A percentile compares a stretch with the other conserved stretches of the same genome.
Conservation (phyloP, 2,797 vertebrate species). For the Decapterus maruadsi region DNA sequence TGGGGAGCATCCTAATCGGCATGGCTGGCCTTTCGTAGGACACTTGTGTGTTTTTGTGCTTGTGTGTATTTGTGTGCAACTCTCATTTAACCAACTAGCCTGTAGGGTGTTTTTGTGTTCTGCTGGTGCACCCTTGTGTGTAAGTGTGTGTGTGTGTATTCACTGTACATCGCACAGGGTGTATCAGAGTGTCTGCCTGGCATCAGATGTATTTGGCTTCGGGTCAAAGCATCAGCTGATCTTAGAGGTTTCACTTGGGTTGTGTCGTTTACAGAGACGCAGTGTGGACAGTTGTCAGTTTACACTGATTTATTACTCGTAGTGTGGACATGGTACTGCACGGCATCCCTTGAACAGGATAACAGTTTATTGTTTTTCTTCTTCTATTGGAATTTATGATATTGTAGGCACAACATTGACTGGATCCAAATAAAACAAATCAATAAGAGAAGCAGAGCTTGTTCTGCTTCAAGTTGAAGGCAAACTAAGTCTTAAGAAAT, state of each 20-base stretch:
- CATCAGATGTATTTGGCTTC: constrained; percentile 4
- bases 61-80: neutral
- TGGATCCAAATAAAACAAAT: constrained; percentile 21
- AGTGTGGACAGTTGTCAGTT: constrained; percentile 51
- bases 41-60: constrained; percentile 9
- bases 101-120: constrained; percentile 17
- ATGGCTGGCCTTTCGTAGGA: constrained; percentile 24
- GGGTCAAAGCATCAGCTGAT: constrained; percentile 37
- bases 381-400: constrained; percentile 40
- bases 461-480: neutral
- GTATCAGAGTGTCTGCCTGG: neutral
- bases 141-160: constrained; percentile 13
- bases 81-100: constrained; percentile 22
- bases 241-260: constrained; percentile 22
- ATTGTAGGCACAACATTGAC: constrained; percentile 35
- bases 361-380: constrained; percentile 36
- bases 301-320: constrained; percentile 57
- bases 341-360: constrained; percentile 2
- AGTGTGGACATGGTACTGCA: neutral
- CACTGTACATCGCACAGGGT: neutral
- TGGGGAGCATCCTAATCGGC: constrained; percentile 25
- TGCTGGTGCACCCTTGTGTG: neutral
- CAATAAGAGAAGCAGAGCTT: constrained; percentile 12
- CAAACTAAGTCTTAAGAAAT: neutral
- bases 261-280: constrained; percentile 19